phyloP scores from a whole-genome alignment of 2,113 vertebrate species.

The Eulacestoma nigropectus region DNA sequence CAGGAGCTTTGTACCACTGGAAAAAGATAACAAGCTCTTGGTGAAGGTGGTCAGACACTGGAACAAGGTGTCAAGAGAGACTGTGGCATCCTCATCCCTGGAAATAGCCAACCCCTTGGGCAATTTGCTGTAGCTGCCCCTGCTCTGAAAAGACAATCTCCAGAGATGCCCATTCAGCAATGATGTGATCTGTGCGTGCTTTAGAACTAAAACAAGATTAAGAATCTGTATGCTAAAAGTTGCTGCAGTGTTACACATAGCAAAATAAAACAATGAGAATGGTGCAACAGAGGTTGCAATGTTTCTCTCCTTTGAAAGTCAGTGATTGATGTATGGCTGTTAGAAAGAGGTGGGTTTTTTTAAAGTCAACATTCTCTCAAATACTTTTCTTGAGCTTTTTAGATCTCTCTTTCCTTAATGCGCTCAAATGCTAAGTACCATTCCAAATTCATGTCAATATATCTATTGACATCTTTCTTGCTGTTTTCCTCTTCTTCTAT shows the following conservation, averaged over 20 bases:
- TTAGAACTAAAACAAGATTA: not conserved
- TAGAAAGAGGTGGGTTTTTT: not conserved
- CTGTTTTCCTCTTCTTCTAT: slow-evolving; percentile 51
- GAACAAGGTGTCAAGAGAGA: not conserved
- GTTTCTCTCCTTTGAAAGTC: not conserved
- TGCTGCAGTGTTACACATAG: not conserved
- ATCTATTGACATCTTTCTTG: slow-evolving; percentile 57
- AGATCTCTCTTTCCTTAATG: slow-evolving; percentile 25
- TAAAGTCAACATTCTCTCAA: not conserved
- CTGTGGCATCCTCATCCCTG: not conserved
- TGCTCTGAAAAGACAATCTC: not conserved
- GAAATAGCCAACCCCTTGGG: not conserved
- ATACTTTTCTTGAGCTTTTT: slow-evolving; percentile 18
- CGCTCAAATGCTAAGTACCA: slow-evolving; percentile 28
- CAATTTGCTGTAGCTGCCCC: not conserved
- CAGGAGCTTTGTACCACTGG: not conserved
- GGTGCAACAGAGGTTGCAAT: not conserved
- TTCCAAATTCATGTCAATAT: slow-evolving; percentile 52
- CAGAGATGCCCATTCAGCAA: not conserved
- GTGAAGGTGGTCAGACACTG: not conserved
- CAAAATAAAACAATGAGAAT: not conserved
- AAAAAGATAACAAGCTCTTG: not conserved
- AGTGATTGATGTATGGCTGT: not conserved
- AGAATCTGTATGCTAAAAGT: not conserved
- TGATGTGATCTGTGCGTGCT: fast-evolving